Base-by-base conservation (phyloP, 1,140 invertebrate genomes). In the Bombus sibiricus region DNA sequence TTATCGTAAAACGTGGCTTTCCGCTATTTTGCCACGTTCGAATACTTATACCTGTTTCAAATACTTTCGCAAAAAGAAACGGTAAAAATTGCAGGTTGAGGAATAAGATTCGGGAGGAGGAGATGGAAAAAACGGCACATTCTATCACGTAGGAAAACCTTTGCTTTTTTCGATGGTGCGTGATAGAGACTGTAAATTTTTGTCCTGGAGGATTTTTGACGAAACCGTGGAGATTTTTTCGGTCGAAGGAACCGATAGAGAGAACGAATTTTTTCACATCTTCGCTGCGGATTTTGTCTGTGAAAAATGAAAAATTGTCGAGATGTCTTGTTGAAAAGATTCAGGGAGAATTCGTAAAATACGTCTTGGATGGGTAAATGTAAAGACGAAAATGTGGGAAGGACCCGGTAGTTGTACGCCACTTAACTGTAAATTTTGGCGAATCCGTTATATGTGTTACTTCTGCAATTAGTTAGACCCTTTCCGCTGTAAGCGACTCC, bases 341-440 rank as follows among this genome's bases (percentile, higher is more conserved):
- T 41, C 22, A 62, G 39, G 4, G 2, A 10, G 28, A 72, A n/a
- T 41, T n/a, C 0, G 8, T 8, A 25, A 41, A 41, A 71, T 10
- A n/a, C 15, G 28, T 3, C 10, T 32, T 34, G 9, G 3, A 12
- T 9, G 18, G n/a, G 0, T 13, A 2, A 28, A n/a, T 13, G 28
- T 1, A 28, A 32, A 28, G n/a, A 4, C 2, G 41, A 32, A 76
- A 34, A 43, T 8, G 9, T 2, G 15, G 72, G 37, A 57, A 25
- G 53, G 34, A 22, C 10, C 10, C 9, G 1, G 57, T 37, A 39
- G 66, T 77, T 22, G 81, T n/a, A 25, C 83, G n/a, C 8, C 57
- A 69, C 28, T 64, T 53, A 78, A 91, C 83, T 82, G 86, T 86
- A 88, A 90, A 91, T 86, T 88, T 85, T 81, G 74, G 76, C 39